phyloP scores from a whole-genome alignment of 2,113 vertebrate genomes.

The Phycodurus eques region DNA sequence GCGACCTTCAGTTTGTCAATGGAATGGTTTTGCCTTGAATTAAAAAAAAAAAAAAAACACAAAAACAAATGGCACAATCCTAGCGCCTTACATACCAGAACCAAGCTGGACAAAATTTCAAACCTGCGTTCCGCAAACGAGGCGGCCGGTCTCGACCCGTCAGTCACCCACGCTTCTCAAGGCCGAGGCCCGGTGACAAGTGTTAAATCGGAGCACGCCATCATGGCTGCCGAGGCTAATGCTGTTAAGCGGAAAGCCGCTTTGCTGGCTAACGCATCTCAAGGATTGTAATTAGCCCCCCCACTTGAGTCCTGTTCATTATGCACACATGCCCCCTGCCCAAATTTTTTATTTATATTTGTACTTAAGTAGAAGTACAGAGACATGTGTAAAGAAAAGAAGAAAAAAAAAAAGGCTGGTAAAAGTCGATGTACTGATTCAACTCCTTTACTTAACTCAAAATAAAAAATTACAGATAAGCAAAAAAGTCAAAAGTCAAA shows the following conservation, averaged over 20 bases:
- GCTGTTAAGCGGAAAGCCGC: constrained; percentile 59
- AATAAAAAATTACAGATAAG: too few relatives aligned
- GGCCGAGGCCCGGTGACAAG: constrained; percentile 64
- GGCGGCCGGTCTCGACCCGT: constrained; percentile 39
- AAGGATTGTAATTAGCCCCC: constrained; percentile 54
- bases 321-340: constrained; percentile 15
- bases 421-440: too few relatives aligned
- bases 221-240: constrained; percentile 45
- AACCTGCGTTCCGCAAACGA: neutral
- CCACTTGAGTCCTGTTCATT: constrained; percentile 19
- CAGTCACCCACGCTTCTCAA: constrained; percentile 63
- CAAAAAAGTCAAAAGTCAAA: too few relatives aligned
- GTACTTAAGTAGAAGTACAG: too few relatives aligned
- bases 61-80: too few relatives aligned
- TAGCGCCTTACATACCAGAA: too few relatives aligned
- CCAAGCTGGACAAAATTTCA: neutral
- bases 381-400: too few relatives aligned
- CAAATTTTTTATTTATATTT: neutral
- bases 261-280: constrained; percentile 46
- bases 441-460: too few relatives aligned
- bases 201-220: constrained; percentile 66
- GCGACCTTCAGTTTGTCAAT: too few relatives aligned
- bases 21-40: too few relatives aligned
- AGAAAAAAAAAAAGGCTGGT: too few relatives aligned
- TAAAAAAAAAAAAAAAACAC: too few relatives aligned